Evolutionary conservation across 2,113 vertebrate species (phyloP), one percentile per base, ranked within the genome.

Genomic region (Onychostruthus taczanowskii): DNA sequence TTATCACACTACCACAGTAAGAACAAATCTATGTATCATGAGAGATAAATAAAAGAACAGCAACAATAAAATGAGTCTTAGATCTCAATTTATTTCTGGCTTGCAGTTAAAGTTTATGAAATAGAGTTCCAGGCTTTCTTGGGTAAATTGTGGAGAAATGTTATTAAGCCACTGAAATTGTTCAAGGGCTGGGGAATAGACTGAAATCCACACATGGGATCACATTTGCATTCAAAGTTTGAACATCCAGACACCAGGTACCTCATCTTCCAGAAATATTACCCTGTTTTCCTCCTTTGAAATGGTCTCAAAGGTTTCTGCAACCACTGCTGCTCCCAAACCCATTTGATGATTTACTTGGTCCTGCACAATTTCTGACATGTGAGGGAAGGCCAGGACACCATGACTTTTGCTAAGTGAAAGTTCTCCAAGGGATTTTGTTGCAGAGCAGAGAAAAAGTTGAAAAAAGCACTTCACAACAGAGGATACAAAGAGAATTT

Each of bases 391-490:
- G 22, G 19, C 5, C 1, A 90, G 15, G 21, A 21, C 9, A 44
- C 6, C 16, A 44, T 41, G 16, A 55, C 12, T 80, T 76, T 23
- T 35, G 3, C 12, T 28, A 22, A 64, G 3, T 4, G 19, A 18
- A 79, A n/a, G 1, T 30, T 73, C 44, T 79, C 58, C 21, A 23
- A 46, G 9, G 39, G 16, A 31, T 64, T 59, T 53, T 55, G 1
- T 19, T 35, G 5, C 33, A 30, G 3, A 81, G 30, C 2, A 72
- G 13, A 46, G 26, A 27, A 88, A 50, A 83, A 6, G 3, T 28
- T 23, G 1, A 12, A 26, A 22, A 59, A 1, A 59, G 1, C 12
- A 39, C 4, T 43, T 11, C 9, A 19, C 0, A 0, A 30, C 15
- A 53, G 19, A 75, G 4, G 5, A 28, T 4, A 3, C 3, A 52